These are phyloP conservation scores for Abrostola tripartita DNA, from an alignment of 2,888 invertebrate species.

Conservation along the genomic window DNA sequence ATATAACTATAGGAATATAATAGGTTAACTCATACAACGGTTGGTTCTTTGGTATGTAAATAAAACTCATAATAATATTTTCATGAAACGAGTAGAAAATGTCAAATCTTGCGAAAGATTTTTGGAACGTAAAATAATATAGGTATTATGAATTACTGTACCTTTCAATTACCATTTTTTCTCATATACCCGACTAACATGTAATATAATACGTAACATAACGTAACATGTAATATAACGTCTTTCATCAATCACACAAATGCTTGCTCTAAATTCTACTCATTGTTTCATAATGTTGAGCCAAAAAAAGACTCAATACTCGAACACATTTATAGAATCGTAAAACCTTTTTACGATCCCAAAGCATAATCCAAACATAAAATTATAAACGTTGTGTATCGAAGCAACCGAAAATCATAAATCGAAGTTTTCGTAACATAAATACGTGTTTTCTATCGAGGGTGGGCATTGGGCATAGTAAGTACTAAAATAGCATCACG, in stretches of 20 bases:
- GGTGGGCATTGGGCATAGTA: constrained; percentile 37
- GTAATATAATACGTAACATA: too few relatives aligned
- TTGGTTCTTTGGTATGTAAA: too few relatives aligned
- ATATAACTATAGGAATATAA: too few relatives aligned
- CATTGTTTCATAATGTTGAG: constrained; percentile 52
- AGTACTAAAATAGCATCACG: constrained; percentile 33
- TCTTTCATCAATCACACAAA: constrained; percentile 9
- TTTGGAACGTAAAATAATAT: not conserved
- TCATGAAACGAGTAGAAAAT: too few relatives aligned
- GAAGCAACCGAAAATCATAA: constrained; percentile 75
- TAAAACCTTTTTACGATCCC: constrained; percentile 80
- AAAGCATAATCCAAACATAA: constrained; percentile 78
- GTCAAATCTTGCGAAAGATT: not conserved
- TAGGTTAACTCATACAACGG: too few relatives aligned
- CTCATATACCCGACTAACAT: too few relatives aligned
- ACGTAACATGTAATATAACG: too few relatives aligned
- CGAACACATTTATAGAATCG: constrained; percentile 79
- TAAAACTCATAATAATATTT: too few relatives aligned
- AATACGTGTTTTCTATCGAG: constrained; percentile 53
- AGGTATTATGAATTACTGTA: not conserved
- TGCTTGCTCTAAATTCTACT: constrained; percentile 23
- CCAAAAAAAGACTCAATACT: constrained; percentile 68
- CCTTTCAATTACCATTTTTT: too few relatives aligned
- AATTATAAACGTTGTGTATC: constrained; percentile 76
- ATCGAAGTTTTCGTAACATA: constrained; percentile 60